Conservation (phyloP, 1,140 invertebrate genomes). For the Drosophila quadrilineata region DNA sequence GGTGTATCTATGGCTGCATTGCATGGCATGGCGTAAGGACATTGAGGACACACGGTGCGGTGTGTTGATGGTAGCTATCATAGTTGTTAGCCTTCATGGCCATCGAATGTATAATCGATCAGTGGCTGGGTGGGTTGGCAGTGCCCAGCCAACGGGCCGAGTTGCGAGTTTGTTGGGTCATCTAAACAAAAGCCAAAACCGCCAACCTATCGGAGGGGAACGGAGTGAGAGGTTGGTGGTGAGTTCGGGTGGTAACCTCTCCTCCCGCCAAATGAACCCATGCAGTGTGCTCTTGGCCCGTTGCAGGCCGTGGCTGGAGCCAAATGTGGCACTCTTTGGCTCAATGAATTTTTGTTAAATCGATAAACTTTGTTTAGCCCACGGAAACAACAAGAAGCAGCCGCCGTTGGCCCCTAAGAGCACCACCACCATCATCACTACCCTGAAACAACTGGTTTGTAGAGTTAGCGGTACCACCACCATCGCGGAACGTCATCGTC, state of each 20-base stretch:
- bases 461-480: too few species aligned
- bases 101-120: slow-evolving; percentile 78
- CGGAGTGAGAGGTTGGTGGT: too few species aligned
- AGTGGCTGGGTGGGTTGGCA: slow-evolving; percentile 57
- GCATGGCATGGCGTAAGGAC: slow-evolving; percentile 29
- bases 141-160: slow-evolving; percentile 49
- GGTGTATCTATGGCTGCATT: too few species aligned
- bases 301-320: slow-evolving; percentile 35
- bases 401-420: slow-evolving; percentile 49
- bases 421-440: slow-evolving; percentile 20
- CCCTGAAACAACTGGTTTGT: too few species aligned
- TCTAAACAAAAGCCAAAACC: slow-evolving; percentile 68
- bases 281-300: not conserved
- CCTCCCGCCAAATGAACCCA: not conserved
- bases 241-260: too few species aligned
- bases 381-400: slow-evolving; percentile 66
- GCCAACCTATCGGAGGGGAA: not conserved
- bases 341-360: slow-evolving; percentile 75
- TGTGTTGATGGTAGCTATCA: not conserved
- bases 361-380: slow-evolving; percentile 78
- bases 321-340: slow-evolving; percentile 64
- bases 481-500: slow-evolving; percentile 7
- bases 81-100: slow-evolving; percentile 73
- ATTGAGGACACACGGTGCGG: slow-evolving; percentile 54
- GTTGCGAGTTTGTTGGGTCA: slow-evolving; percentile 72